phyloP scores from a whole-genome alignment of 2,113 vertebrate genomes.

The Tyrannus savana region DNA sequence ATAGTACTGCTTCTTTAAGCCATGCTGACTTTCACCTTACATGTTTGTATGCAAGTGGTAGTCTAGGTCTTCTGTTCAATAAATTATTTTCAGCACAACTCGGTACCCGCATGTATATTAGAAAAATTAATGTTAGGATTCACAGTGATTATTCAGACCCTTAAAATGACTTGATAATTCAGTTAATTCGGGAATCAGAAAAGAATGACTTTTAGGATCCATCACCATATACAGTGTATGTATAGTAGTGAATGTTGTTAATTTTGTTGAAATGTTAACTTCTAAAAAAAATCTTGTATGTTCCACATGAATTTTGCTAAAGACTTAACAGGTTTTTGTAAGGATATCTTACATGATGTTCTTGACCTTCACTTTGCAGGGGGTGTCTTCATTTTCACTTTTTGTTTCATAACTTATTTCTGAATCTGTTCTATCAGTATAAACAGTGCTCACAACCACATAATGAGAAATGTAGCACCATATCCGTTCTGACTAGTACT shows the following conservation, averaged over 20 bases:
- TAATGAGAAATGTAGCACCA: neutral
- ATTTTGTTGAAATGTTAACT: neutral
- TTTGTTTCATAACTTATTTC: neutral
- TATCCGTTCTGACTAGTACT: neutral
- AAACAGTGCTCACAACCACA: neutral
- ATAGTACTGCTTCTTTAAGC: conserved; percentile 42
- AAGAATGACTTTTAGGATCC: neutral
- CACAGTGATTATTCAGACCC: neutral
- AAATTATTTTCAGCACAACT: neutral
- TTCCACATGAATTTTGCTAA: neutral
- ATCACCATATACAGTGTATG: neutral
- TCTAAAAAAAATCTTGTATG: neutral
- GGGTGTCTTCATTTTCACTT: neutral
- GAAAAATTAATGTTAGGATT: neutral
- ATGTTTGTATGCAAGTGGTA: conserved; percentile 49
- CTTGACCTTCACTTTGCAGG: neutral
- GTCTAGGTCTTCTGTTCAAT: neutral
- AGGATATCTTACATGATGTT: neutral
- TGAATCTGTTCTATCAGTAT: neutral
- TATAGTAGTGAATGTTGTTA: neutral
- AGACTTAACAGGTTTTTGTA: neutral
- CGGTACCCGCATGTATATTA: neutral
- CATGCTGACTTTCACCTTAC: conserved; percentile 43
- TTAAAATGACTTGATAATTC: neutral
- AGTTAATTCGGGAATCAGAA: neutral